Conservation (phyloP, 2,888 invertebrate species). For the Rhimphoctona megacephalus region DNA sequence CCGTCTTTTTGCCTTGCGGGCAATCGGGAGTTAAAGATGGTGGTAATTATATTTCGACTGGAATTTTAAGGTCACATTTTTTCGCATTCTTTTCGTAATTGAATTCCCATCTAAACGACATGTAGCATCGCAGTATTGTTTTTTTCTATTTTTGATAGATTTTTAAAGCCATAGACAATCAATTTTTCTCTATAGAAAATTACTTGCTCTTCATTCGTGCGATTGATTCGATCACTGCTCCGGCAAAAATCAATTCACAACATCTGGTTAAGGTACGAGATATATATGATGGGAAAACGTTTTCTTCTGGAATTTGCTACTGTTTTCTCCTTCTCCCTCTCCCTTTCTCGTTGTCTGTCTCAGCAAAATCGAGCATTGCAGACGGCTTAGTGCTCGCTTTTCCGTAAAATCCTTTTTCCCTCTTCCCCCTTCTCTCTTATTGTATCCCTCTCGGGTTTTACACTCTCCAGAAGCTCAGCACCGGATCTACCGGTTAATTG, state of each 20-base stretch:
- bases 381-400: slow-evolving; percentile 57
- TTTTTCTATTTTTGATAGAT: too few species aligned
- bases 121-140: too few species aligned
- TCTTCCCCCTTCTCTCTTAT: slow-evolving; percentile 2
- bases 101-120: not conserved
- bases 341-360: slow-evolving; percentile 14
- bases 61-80: not conserved
- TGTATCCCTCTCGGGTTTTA: slow-evolving; percentile 13
- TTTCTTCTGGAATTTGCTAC: slow-evolving; percentile 24
- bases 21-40: too few species aligned
- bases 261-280: slow-evolving; percentile 37
- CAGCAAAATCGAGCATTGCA: slow-evolving; percentile 52
- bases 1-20: too few species aligned
- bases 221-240: not conserved
- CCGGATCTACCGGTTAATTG: slow-evolving; percentile 62
- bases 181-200: not conserved
- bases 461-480: slow-evolving; percentile 23
- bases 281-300: slow-evolving; percentile 33
- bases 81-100: not conserved
- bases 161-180: not conserved
- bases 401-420: slow-evolving; percentile 43
- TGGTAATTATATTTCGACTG: too few species aligned
- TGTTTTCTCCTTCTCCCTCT: slow-evolving; percentile 10
- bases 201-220: not conserved
- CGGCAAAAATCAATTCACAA: slow-evolving; percentile 14